phyloP scores from a whole-genome alignment of 2,113 vertebrate genomes.

The Tupaia chinensis region DNA sequence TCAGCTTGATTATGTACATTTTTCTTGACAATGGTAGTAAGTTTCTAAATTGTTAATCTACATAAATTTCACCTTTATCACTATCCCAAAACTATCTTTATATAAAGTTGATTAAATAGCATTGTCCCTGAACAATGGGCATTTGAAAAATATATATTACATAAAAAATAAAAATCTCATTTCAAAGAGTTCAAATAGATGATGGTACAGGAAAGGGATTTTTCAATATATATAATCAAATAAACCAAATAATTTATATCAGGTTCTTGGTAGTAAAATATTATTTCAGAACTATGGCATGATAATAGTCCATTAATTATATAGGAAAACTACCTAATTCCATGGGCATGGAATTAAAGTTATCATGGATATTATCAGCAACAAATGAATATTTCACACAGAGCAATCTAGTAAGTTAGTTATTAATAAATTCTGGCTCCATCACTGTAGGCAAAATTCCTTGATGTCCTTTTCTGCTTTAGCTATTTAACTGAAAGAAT shows the following conservation, averaged over 20 bases:
- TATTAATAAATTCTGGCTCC: slow-evolving; percentile 33
- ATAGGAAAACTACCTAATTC: background rate
- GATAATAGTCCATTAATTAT: slow-evolving; percentile 27
- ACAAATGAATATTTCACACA: background rate
- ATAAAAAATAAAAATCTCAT: slow-evolving; percentile 58
- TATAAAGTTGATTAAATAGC: slow-evolving; percentile 59
- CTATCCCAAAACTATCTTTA: slow-evolving; percentile 17
- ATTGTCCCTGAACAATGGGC: slow-evolving; percentile 11
- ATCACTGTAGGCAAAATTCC: background rate
- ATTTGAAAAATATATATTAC: slow-evolving; percentile 5
- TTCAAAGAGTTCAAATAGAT: slow-evolving; percentile 46
- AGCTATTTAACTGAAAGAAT: slow-evolving; percentile 31
- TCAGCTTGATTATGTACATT: slow-evolving; percentile 19
- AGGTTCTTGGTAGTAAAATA: background rate
- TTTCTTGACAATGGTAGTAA: background rate
- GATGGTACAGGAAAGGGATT: background rate
- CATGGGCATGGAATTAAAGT: slow-evolving; percentile 50
- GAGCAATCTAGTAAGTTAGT: background rate
- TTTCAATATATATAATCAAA: slow-evolving; percentile 47
- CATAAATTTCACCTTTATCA: slow-evolving; percentile 61
- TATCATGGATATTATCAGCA: slow-evolving; percentile 1
- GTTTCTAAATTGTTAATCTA: slow-evolving; percentile 40
- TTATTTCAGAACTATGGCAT: slow-evolving; percentile 18
- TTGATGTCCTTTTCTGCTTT: background rate
- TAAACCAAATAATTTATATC: slow-evolving; percentile 17